Percentiles rank a stretch among this genome's conserved stretches.
Conservation (phyloP, 2,797 vertebrate species). For the Lemur catta region DNA sequence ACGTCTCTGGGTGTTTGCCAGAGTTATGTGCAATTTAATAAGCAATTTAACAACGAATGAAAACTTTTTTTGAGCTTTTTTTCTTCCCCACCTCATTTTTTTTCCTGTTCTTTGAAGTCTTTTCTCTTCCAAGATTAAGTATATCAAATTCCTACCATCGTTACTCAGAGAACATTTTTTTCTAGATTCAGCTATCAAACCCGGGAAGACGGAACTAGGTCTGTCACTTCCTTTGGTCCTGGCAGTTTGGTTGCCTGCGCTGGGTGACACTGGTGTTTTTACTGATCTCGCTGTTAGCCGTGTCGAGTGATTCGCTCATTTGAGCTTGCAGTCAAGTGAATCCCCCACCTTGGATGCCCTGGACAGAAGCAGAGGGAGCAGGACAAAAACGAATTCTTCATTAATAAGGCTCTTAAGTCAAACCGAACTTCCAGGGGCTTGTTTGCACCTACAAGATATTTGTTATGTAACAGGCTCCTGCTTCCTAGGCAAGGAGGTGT, state of each 20-base stretch:
- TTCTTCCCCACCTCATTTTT: neutral
- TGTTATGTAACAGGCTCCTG: neutral
- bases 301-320: neutral
- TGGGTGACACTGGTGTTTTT: neutral
- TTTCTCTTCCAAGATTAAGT: neutral
- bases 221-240: neutral
- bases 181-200: neutral
- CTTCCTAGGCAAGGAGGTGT: neutral
- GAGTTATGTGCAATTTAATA: neutral
- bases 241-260: neutral
- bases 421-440: neutral
- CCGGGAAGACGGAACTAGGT: neutral
- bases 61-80: neutral
- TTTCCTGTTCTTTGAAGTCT: neutral
- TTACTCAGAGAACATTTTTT: neutral
- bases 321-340: neutral
- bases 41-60: neutral
- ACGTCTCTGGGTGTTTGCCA: neutral
- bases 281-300: neutral
- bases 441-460: neutral
- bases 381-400: neutral
- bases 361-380: accelerated
- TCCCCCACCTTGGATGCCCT: too few relatives aligned
- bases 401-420: neutral
- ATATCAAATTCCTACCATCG: neutral